Percentiles rank a stretch among this genome's conserved stretches.
Conservation (phyloP, 2,888 invertebrate genomes). For the Phalera bucephala region DNA sequence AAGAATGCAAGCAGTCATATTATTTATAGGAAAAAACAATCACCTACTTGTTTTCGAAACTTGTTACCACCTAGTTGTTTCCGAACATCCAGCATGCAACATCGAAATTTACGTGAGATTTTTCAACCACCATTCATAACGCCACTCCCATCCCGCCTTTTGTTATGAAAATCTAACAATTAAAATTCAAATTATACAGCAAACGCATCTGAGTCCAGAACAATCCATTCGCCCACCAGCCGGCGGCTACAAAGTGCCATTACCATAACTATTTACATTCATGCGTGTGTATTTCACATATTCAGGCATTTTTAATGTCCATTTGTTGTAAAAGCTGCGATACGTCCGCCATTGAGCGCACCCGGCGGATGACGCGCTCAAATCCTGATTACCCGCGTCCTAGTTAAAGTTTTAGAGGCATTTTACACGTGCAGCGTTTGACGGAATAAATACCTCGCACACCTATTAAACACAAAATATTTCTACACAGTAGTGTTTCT, state of each 20-base stretch:
- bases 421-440: neutral
- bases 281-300: slow-evolving; percentile 18
- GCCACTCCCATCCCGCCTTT: no score
- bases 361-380: slow-evolving; percentile 21
- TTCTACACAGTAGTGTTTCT: no score
- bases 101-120: no score
- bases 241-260: slow-evolving; percentile 18
- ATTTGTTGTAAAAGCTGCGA: slow-evolving; percentile 29
- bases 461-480: neutral
- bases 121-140: no score
- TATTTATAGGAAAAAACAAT: no score
- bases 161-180: neutral
- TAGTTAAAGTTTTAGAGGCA: slow-evolving; percentile 28
- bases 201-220: neutral
- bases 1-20: no score
- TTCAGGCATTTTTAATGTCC: slow-evolving; percentile 31
- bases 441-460: no score
- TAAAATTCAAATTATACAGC: neutral
- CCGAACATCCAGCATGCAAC: no score
- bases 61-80: no score
- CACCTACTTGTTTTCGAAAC: no score
- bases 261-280: slow-evolving; percentile 29
- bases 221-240: slow-evolving; percentile 8
- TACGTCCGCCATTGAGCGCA: slow-evolving; percentile 28
- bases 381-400: slow-evolving; percentile 18